phyloP scores from a whole-genome alignment of 2,888 invertebrate genomes.

The Dasypolia templi region DNA sequence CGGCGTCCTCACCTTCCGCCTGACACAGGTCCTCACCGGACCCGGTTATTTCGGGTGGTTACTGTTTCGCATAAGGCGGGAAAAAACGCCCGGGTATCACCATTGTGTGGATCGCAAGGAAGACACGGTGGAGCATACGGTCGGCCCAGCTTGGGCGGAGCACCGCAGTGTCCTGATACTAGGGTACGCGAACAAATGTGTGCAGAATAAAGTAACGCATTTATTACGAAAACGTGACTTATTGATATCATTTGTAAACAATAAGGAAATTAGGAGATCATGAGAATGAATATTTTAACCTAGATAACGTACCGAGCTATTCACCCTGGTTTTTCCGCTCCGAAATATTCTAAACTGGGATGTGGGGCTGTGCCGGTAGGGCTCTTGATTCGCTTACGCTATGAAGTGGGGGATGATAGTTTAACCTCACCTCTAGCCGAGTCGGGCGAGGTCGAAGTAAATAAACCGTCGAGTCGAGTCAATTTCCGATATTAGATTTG shows the following conservation, averaged over 20 bases:
- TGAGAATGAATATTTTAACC: constrained; percentile 33
- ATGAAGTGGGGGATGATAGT: constrained; percentile 78
- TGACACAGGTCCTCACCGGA: no score
- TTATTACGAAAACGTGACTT: constrained; percentile 34
- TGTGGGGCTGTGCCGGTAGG: constrained; percentile 51
- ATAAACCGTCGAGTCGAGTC: constrained; percentile 83
- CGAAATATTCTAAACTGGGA: constrained; percentile 34
- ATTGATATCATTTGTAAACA: constrained; percentile 49
- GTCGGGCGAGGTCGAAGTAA: constrained; percentile 81
- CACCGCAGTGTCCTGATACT: no score
- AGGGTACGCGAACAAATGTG: constrained; percentile 33
- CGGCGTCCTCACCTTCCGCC: no score
- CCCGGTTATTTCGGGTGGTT: no score
- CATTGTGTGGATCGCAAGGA: no score
- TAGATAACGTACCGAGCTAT: constrained; percentile 13
- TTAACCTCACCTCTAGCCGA: constrained; percentile 79
- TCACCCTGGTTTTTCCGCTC: background rate
- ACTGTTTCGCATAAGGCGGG: no score
- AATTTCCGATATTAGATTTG: constrained; percentile 88
- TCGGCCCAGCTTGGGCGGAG: no score
- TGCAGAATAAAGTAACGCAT: constrained; percentile 61
- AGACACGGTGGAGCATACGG: no score
- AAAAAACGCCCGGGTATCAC: no score
- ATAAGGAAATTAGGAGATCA: constrained; percentile 44
- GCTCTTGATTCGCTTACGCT: constrained; percentile 73